phyloP scores from a whole-genome alignment of 2,888 invertebrate genomes.

The Anthoptus insignis region DNA sequence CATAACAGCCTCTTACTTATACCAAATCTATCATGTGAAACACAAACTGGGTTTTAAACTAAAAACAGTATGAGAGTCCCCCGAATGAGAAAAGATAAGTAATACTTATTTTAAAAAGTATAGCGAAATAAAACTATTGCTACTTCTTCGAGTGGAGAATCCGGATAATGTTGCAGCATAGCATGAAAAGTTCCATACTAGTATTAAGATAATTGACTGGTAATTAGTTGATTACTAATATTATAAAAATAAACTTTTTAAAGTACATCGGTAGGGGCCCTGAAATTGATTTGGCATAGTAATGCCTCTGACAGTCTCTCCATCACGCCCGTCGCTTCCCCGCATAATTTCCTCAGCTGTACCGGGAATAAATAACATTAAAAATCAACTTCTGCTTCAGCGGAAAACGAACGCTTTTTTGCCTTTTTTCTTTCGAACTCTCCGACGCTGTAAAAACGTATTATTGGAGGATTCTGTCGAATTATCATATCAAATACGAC shows the following conservation, averaged over 20 bases:
- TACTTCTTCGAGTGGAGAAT: slow-evolving; percentile 28
- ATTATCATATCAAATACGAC: slow-evolving; percentile 17
- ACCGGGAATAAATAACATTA: slow-evolving; percentile 75
- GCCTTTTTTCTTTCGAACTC: slow-evolving; percentile 2
- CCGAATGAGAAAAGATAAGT: slow-evolving; percentile 23
- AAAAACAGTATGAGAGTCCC: slow-evolving; percentile 43
- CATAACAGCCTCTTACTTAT: slow-evolving; percentile 58
- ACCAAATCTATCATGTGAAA: slow-evolving; percentile 46
- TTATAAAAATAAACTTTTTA: too few species aligned
- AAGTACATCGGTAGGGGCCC: slow-evolving; percentile 61
- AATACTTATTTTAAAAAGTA: slow-evolving; percentile 13
- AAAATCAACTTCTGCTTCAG: slow-evolving; percentile 63
- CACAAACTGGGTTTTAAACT: slow-evolving; percentile 49
- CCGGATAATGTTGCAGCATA: slow-evolving; percentile 2
- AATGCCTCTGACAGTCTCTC: slow-evolving; percentile 75
- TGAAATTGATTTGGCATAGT: slow-evolving; percentile 75
- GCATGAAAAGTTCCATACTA: slow-evolving; percentile 10
- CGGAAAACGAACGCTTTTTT: slow-evolving; percentile 25
- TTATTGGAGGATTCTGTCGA: slow-evolving; percentile 5
- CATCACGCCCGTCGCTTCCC: slow-evolving; percentile 72
- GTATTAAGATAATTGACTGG: slow-evolving; percentile 35
- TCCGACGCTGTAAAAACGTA: not conserved
- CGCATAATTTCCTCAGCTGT: slow-evolving; percentile 74
- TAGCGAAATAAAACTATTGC: slow-evolving; percentile 15
- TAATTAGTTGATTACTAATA: too few species aligned